Percentiles rank a stretch among this genome's conserved stretches.
phyloP scores from a whole-genome alignment of 1,140 invertebrate genomes.

The Scaptomyza montana region DNA sequence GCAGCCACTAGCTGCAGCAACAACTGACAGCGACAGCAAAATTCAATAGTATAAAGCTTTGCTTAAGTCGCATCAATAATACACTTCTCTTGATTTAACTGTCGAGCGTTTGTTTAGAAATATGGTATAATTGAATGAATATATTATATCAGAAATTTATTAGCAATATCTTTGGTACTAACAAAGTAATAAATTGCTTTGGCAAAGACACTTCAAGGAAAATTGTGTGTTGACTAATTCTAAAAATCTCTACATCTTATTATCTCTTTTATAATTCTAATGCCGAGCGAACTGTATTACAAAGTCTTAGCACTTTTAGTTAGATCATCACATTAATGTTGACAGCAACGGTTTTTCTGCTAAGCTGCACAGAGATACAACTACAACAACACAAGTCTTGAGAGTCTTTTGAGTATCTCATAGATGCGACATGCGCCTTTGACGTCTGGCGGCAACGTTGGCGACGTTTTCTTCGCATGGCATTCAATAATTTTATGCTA shows the following conservation, averaged over 20 bases:
- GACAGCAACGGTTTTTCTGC: conserved; percentile 40
- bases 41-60: conserved; percentile 8
- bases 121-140: background rate
- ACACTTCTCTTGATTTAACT: conserved; percentile 11
- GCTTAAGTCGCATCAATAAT: conserved; percentile 23
- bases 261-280: background rate
- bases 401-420: conserved; percentile 33
- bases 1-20: conserved; percentile 27
- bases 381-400: background rate
- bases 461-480: conserved; percentile 60
- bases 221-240: too few species aligned
- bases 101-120: background rate
- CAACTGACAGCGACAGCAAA: conserved; percentile 38
- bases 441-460: conserved; percentile 53
- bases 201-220: too few species aligned
- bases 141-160: too few species aligned
- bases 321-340: conserved; percentile 36
- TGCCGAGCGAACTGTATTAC: background rate
- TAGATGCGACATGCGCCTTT: conserved; percentile 53
- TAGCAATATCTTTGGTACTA: too few species aligned
- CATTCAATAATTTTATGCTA: conserved; percentile 84
- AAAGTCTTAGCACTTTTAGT: conserved; percentile 12
- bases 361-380: conserved; percentile 21
- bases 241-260: too few species aligned
- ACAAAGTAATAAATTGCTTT: too few species aligned